Evolutionary conservation across 2,888 invertebrate genomes (phyloP), one percentile per base, ranked within the genome.

Genomic region (Geophilus truncorum): DNA sequence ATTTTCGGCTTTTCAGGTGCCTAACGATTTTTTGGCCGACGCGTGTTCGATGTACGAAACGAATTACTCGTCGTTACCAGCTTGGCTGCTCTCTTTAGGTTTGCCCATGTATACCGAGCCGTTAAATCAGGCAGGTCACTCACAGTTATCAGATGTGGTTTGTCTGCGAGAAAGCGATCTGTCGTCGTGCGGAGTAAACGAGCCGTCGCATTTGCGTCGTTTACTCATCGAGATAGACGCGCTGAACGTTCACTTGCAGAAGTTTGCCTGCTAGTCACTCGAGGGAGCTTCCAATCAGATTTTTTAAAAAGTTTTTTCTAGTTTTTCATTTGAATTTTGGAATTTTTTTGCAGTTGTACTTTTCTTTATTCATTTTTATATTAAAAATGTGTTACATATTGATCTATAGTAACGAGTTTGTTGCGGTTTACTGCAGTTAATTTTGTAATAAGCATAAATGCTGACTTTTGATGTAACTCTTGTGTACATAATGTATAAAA

Each of bases 41-140:
- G 84, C 85, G 28, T 84, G 84, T 32, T 85, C 86, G 18, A 82
- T 83, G 36, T 85, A 85, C 81, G 86, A 87, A 83, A 84, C 86
- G 28, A 86, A 86, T 83, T 86, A 86, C 76, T 84, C 85, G 10
- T 85, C 85, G 32, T 82, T 87, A 9, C 83, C 84, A n/a, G 85
- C 85, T 76, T 87, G 87, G 84, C 85, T 87, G 40, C 84, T 84
- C 28, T 86, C 86, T 34, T 84, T 87, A 40, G 87, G 87, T 34
- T 84, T 87, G 79, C 87, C 87, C 9, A 87, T 87, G 86, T 87
- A 87, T 83, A 83, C 76, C 25, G 76, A 76, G 10, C 36, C 85
- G n/a, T 32, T 80, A n/a, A 10, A 12, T n/a, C 18, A 51, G 7
- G 36, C 77, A 15, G 80, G 80, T n/a, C 57, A 40, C 77, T 21